Evolutionary conservation across 2,113 vertebrate genomes (phyloP).

Genomic region (Equus quagga): DNA sequence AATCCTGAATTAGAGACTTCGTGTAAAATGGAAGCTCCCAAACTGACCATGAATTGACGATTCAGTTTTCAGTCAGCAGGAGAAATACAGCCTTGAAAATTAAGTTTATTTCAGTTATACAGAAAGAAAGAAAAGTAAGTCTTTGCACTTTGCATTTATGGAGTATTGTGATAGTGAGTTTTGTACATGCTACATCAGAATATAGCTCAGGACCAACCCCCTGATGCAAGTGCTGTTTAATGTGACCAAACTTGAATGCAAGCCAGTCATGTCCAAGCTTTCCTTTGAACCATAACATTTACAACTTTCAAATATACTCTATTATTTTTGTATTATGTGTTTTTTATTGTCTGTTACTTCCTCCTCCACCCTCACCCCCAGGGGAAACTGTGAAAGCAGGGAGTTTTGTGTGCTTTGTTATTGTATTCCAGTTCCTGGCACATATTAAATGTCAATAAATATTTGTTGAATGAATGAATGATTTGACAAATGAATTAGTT

Average conservation of each 20-base stretch:
- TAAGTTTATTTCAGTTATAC: not conserved
- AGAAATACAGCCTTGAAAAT: not conserved
- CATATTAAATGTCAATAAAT: not conserved
- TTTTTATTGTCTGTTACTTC: not conserved
- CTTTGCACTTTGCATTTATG: not conserved
- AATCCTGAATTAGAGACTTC: not conserved
- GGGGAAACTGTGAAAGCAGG: not conserved
- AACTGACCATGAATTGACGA: not conserved
- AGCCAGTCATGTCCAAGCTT: not conserved
- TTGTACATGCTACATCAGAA: not conserved
- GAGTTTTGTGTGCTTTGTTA: not conserved
- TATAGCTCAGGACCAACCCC: not conserved
- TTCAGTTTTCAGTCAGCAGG: not conserved
- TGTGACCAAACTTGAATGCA: not conserved
- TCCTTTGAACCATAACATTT: not conserved
- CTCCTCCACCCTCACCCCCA: not conserved
- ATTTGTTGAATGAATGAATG: slow-evolving; percentile 33
- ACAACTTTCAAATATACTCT: not conserved
- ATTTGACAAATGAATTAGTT: not conserved
- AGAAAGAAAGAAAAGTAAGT: not conserved
- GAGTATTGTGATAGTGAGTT: not conserved
- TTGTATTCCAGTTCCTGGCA: not conserved
- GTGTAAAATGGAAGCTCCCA: not conserved
- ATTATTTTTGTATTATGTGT: not conserved
- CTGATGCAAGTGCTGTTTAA: not conserved